Conservation (phyloP, 2,888 invertebrate species). For the Norana najaformis region DNA sequence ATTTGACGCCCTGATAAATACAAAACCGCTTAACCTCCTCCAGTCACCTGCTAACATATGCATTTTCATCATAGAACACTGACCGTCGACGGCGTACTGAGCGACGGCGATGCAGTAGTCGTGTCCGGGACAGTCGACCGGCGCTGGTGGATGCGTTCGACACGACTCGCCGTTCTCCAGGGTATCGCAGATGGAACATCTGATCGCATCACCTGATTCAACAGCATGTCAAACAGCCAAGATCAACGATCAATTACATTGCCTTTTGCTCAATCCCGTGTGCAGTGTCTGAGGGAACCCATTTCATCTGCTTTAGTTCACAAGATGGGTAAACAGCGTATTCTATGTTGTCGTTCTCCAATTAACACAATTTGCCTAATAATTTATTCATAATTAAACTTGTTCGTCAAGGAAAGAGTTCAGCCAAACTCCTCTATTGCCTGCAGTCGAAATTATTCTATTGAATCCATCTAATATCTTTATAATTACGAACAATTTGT, state of each 20-base stretch:
- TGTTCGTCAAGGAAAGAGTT: neutral
- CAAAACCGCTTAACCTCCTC: no score
- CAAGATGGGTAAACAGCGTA: no score
- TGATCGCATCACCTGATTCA: slow-evolving; percentile 18
- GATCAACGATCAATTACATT: neutral
- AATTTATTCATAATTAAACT: neutral
- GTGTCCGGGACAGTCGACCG: neutral
- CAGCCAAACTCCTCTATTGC: neutral
- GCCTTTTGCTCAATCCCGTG: neutral
- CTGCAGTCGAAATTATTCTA: no score
- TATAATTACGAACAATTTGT: neutral
- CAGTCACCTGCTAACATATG: no score
- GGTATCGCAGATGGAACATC: slow-evolving; percentile 30
- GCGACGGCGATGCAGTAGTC: slow-evolving; percentile 31
- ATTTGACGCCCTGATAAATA: no score
- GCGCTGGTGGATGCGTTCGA: slow-evolving; percentile 26
- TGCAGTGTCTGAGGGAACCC: neutral
- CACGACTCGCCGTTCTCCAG: slow-evolving; percentile 20
- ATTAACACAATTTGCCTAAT: neutral
- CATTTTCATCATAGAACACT: no score
- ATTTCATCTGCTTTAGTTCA: no score
- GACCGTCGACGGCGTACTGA: slow-evolving; percentile 18
- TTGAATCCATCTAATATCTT: neutral
- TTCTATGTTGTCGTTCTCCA: no score
- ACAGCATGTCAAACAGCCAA: neutral